Percentiles rank a stretch among this genome's conserved stretches.
Evolutionary conservation across 2,888 invertebrate genomes (phyloP).

Genomic region (Thyatira batis): DNA sequence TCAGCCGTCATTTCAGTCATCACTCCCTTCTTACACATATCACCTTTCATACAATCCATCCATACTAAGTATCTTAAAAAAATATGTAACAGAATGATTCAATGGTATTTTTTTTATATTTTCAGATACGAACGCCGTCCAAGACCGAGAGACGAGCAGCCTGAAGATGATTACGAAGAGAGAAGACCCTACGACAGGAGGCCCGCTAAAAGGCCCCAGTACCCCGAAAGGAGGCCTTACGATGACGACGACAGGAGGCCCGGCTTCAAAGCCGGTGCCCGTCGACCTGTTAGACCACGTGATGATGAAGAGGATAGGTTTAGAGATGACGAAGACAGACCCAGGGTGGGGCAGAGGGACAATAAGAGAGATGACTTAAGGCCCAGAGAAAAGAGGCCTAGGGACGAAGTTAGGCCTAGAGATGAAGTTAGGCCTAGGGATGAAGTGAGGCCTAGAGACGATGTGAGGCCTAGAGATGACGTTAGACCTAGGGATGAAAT

Average conservation of each 20-base stretch:
- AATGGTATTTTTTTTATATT: constrained; percentile 18
- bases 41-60: neutral
- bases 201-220: constrained; percentile 54
- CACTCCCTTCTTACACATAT: too few relatives aligned
- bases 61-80: too few relatives aligned
- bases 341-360: constrained; percentile 22
- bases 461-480: constrained; percentile 35
- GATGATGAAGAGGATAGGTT: constrained; percentile 64
- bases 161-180: constrained; percentile 64
- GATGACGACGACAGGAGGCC: constrained; percentile 64
- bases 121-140: constrained; percentile 75
- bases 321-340: constrained; percentile 31
- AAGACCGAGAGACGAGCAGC: constrained; percentile 68
- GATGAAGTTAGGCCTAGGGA: constrained; percentile 27
- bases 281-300: constrained; percentile 51
- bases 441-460: constrained; percentile 25
- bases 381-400: constrained; percentile 44
- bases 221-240: constrained; percentile 52
- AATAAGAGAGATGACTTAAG: constrained; percentile 35
- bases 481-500: constrained; percentile 36
- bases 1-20: too few relatives aligned
- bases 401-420: constrained; percentile 31
- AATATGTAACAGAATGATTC: too few relatives aligned
- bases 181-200: constrained; percentile 67
- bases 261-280: constrained; percentile 41